A percentile compares a stretch with the other conserved stretches of the same genome.
phyloP scores from a whole-genome alignment of 92 coral and sea anemone genomes.

The Metridium senile region DNA sequence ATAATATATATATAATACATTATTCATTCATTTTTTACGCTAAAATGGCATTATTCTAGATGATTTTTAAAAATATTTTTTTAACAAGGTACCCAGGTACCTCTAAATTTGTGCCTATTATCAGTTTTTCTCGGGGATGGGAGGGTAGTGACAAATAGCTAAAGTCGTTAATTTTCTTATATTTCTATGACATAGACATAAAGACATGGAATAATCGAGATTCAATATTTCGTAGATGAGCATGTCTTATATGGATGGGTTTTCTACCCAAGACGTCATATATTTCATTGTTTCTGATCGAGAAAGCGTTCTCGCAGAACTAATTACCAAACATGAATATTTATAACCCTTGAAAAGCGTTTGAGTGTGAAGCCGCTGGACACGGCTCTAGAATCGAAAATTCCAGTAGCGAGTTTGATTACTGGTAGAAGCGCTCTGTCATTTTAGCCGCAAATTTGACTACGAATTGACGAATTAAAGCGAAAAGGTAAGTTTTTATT shows the following conservation, averaged over 20 bases:
- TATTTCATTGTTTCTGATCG: neutral
- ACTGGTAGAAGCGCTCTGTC: conserved; percentile 3
- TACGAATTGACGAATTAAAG: neutral
- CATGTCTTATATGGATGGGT: conserved; percentile 29
- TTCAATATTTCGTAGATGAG: neutral
- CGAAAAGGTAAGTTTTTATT: conserved; percentile 7
- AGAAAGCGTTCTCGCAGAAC: conserved; percentile 32
- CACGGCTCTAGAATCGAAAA: conserved; percentile 33
- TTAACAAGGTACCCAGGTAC: too few species aligned
- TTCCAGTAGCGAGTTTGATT: conserved; percentile 16
- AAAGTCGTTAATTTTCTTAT: neutral
- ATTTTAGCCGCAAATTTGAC: neutral
- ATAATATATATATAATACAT: too few species aligned
- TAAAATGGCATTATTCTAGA: too few species aligned
- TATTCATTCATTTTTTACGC: too few species aligned
- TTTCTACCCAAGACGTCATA: conserved; percentile 26
- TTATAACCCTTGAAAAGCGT: conserved; percentile 27
- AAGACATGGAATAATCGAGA: conserved; percentile 24
- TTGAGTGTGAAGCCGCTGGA: conserved; percentile 74
- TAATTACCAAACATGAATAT: conserved; percentile 25
- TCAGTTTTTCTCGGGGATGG: neutral
- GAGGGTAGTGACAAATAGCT: neutral
- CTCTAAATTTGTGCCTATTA: too few species aligned
- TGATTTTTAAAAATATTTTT: too few species aligned
- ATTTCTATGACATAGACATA: neutral